A percentile compares a stretch with the other conserved stretches of the same genome.
Conservation (phyloP, 2,113 vertebrate species). For the Lycocorax pyrrhopterus region DNA sequence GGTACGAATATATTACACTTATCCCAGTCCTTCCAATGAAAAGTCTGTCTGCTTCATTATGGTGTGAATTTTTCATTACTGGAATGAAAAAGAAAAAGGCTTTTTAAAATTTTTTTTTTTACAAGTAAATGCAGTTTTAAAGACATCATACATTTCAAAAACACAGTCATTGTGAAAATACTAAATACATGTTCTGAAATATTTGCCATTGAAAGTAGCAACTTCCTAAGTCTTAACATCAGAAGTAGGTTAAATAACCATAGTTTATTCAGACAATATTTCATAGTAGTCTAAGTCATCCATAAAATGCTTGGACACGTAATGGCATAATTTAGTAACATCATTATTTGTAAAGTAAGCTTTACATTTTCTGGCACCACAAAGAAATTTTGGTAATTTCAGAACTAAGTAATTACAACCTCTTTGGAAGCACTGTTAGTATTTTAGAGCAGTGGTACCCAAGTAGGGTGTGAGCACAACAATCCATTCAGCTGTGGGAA, state of each 20-base stretch:
- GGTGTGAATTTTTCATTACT: slow-evolving; percentile 71
- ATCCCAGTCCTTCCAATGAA: slow-evolving; percentile 87
- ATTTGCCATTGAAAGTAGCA: background rate
- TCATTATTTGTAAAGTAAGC: background rate
- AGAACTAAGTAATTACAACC: background rate
- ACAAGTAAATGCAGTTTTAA: background rate
- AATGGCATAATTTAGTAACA: background rate
- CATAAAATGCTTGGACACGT: background rate
- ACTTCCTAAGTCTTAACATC: background rate
- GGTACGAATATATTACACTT: slow-evolving; percentile 84
- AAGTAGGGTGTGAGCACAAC: background rate
- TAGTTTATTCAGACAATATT: background rate
- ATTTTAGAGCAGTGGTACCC: background rate
- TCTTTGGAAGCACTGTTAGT: background rate
- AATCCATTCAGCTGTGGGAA: background rate
- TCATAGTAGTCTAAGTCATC: background rate
- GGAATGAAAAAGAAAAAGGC: background rate
- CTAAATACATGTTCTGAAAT: background rate
- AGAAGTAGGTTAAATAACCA: background rate
- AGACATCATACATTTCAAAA: background rate
- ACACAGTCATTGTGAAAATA: background rate
- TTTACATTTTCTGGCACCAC: background rate
- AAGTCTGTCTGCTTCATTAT: slow-evolving; percentile 67
- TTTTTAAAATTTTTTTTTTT: background rate
- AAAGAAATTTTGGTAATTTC: background rate